Percentiles rank a stretch among this genome's conserved stretches.
phyloP scores from a whole-genome alignment of 2,888 invertebrate species.

The Oxystoma pomonae region DNA sequence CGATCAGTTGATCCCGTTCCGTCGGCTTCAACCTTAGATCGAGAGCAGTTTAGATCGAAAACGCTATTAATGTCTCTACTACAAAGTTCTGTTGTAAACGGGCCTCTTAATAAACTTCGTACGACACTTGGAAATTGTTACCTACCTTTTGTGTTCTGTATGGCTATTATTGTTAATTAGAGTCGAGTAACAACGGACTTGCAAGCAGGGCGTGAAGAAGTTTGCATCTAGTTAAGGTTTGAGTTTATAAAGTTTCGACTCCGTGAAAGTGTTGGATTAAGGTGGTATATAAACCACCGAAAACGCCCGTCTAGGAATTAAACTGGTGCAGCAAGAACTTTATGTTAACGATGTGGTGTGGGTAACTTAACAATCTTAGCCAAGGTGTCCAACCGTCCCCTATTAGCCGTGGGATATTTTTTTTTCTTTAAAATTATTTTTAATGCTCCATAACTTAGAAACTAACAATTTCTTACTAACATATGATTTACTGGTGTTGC shows the following conservation, averaged over 20 bases:
- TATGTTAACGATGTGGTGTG: no score
- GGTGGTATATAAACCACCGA: slow-evolving; percentile 29
- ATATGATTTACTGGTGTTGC: no score
- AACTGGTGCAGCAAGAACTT: background rate
- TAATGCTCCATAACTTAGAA: no score
- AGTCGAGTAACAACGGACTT: slow-evolving; percentile 42
- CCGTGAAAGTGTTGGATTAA: slow-evolving; percentile 43
- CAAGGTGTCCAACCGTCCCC: no score
- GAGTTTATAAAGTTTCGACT: slow-evolving; percentile 34
- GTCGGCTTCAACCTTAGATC: no score
- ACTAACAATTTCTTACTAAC: no score
- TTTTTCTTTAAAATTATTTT: no score
- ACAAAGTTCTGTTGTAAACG: background rate
- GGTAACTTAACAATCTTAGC: no score
- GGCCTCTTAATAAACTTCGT: background rate
- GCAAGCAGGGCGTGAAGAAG: slow-evolving; percentile 40
- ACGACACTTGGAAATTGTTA: slow-evolving; percentile 10
- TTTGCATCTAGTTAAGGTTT: slow-evolving; percentile 39
- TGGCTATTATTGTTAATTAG: slow-evolving; percentile 37
- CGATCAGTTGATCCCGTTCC: no score
- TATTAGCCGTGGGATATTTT: no score
- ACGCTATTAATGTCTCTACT: no score
- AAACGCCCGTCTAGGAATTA: slow-evolving; percentile 3
- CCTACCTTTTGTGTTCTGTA: slow-evolving; percentile 11
- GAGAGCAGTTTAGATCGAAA: no score